A percentile compares a stretch with the other conserved stretches of the same genome.
Conservation (phyloP, 92 coral and sea anemone species). For the Zoanthus solanderi region DNA sequence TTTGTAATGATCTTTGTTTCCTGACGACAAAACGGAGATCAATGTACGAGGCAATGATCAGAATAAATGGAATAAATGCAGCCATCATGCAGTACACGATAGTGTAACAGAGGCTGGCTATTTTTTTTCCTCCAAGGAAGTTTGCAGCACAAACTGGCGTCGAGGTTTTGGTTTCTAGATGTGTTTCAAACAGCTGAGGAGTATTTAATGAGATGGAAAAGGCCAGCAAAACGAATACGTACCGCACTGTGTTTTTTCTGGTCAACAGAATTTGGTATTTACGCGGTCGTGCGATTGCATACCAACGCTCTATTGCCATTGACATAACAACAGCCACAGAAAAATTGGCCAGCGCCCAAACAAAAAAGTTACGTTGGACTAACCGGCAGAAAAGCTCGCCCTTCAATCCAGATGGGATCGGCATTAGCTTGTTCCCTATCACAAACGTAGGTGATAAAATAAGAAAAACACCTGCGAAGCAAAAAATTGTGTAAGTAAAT, state of each 20-base stretch:
- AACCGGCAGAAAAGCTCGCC: slow-evolving; percentile 41
- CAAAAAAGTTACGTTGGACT: slow-evolving; percentile 32
- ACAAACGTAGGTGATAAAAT: slow-evolving; percentile 31
- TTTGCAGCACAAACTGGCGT: neutral
- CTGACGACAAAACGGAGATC: slow-evolving; percentile 8
- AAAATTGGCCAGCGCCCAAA: slow-evolving; percentile 44
- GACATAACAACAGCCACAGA: slow-evolving; percentile 21
- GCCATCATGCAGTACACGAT: slow-evolving; percentile 26
- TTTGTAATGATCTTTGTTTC: neutral
- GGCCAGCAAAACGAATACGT: neutral
- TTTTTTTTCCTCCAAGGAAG: slow-evolving; percentile 22
- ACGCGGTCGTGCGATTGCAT: slow-evolving; percentile 7
- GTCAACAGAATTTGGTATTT: slow-evolving; percentile 17
- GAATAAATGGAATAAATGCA: slow-evolving; percentile 31
- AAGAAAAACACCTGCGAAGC: neutral
- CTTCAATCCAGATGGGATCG: neutral
- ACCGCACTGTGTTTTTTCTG: neutral
- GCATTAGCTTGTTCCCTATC: slow-evolving; percentile 21
- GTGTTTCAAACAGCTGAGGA: slow-evolving; percentile 27
- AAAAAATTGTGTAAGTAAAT: too few relatives aligned
- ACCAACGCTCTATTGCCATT: slow-evolving; percentile 44
- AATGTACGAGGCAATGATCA: slow-evolving; percentile 13
- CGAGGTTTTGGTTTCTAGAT: neutral
- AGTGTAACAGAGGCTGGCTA: slow-evolving; percentile 12
- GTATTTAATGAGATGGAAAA: slow-evolving; percentile 30